Evolutionary conservation across 2,113 vertebrate species (phyloP).

Genomic region (Ciconia maguari): DNA sequence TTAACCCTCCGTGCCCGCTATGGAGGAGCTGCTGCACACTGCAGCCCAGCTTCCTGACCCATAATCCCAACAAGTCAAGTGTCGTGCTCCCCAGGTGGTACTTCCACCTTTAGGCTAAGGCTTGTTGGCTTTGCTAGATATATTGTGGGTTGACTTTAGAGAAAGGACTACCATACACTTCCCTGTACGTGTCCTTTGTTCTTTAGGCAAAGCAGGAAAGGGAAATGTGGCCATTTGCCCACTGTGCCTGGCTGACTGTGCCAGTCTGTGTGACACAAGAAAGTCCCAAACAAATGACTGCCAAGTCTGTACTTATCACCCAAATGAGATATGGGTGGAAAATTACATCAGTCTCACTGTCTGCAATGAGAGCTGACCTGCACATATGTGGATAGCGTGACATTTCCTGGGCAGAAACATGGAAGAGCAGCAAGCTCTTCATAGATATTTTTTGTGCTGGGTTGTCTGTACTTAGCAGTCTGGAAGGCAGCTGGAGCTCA

Average conservation of each 20-base stretch:
- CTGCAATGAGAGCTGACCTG: background rate
- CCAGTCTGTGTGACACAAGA: background rate
- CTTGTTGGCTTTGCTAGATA: background rate
- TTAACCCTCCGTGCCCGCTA: fast-evolving
- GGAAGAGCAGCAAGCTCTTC: background rate
- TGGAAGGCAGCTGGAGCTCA: background rate
- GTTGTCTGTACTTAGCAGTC: background rate
- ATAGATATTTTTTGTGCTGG: background rate
- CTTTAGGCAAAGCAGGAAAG: background rate
- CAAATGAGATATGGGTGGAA: background rate
- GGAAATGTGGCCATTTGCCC: background rate
- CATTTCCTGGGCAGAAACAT: background rate
- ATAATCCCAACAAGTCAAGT: background rate
- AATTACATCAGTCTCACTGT: background rate
- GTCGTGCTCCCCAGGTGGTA: background rate
- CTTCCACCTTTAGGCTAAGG: background rate
- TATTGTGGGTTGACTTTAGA: background rate
- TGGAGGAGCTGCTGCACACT: background rate
- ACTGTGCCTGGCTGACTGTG: background rate
- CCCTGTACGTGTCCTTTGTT: background rate
- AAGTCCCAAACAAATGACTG: background rate
- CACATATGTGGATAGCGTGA: background rate
- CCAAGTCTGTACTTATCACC: background rate
- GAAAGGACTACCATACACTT: background rate
- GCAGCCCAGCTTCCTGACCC: background rate